Evolutionary conservation across 2,113 vertebrate species (phyloP).

Genomic region (Dryoscopus gambensis): DNA sequence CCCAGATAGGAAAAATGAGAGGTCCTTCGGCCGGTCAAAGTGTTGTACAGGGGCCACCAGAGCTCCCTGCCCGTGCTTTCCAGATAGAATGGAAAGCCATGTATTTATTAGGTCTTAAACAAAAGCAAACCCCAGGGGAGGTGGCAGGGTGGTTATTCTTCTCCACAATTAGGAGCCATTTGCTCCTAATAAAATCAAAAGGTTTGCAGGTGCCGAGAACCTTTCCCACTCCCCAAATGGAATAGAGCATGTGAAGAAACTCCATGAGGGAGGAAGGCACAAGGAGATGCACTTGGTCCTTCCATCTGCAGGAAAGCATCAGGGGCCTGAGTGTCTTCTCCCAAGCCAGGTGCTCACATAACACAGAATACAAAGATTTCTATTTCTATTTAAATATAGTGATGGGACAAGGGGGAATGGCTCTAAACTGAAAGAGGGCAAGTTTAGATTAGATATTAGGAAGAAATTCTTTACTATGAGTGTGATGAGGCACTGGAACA

Average conservation of each 20-base stretch:
- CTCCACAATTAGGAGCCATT: background rate
- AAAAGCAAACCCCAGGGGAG: background rate
- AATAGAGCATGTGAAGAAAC: rapidly evolving
- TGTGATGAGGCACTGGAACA: background rate
- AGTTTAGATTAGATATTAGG: background rate
- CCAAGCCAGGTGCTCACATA: background rate
- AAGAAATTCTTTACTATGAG: background rate
- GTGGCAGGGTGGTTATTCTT: background rate
- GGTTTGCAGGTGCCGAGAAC: background rate
- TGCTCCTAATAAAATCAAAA: background rate
- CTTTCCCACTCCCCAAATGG: background rate
- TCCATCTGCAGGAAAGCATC: background rate
- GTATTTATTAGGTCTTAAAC: background rate
- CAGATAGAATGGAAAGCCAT: background rate
- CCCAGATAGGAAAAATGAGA: background rate
- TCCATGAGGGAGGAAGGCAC: background rate
- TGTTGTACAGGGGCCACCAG: background rate
- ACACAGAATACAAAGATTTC: background rate
- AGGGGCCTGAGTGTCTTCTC: background rate
- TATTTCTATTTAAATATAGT: background rate
- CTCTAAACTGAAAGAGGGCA: background rate
- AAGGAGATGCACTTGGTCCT: background rate
- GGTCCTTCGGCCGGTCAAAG: rapidly evolving
- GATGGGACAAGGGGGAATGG: background rate
- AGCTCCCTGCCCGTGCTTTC: rapidly evolving